Evolutionary conservation across 2,888 invertebrate genomes (phyloP).

Genomic region (Leuctra nigra): DNA sequence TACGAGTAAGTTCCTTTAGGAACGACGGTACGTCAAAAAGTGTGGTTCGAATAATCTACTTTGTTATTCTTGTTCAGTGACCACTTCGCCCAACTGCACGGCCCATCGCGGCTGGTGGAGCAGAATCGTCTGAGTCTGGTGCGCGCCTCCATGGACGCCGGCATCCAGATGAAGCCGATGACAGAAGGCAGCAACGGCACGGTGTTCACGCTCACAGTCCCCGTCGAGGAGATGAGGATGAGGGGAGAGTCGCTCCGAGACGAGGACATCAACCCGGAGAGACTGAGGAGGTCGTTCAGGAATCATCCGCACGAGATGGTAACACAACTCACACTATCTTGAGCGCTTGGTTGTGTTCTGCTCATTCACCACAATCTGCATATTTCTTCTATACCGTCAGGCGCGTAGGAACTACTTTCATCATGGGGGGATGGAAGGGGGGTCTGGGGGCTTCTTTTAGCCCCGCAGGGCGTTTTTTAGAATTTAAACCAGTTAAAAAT

Average conservation of each 20-base stretch:
- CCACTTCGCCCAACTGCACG: constrained; percentile 31
- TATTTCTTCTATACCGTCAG: not conserved
- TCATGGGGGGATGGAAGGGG: no score
- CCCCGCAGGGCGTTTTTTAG: no score
- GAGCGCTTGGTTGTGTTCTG: not conserved
- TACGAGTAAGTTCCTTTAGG: no score
- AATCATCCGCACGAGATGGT: constrained; percentile 29
- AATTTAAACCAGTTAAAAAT: no score
- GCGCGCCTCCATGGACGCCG: not conserved
- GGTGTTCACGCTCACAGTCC: not conserved
- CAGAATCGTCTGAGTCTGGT: constrained; percentile 19
- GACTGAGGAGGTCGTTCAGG: constrained; percentile 27
- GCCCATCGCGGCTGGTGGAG: constrained; percentile 29
- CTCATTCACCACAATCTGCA: not conserved
- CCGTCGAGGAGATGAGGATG: constrained; percentile 27
- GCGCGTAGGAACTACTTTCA: no score
- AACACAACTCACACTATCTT: no score
- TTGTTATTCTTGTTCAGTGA: constrained; percentile 21
- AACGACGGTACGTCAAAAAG: no score
- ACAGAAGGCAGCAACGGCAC: not conserved
- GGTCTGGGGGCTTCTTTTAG: no score
- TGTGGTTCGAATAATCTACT: no score
- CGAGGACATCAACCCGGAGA: constrained; percentile 10
- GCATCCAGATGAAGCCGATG: not conserved
- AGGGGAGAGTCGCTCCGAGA: no score